phyloP scores from a whole-genome alignment of 2,888 invertebrate genomes.

The Helleia helle region DNA sequence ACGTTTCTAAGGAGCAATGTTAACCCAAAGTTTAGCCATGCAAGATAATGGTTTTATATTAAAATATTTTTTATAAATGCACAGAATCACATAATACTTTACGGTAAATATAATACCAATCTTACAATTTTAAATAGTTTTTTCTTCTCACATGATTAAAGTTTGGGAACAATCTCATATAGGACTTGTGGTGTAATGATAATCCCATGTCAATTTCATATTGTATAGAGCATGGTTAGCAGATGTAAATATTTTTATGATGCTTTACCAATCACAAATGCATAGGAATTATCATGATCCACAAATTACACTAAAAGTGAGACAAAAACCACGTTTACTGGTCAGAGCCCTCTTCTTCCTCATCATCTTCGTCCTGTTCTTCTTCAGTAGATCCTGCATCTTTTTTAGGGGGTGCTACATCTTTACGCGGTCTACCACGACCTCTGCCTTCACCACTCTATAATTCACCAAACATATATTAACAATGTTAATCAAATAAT shows the following conservation, averaged over 20 bases:
- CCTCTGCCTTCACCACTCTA: slow-evolving; percentile 59
- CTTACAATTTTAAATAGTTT: slow-evolving; percentile 31
- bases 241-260: slow-evolving; percentile 29
- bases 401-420: slow-evolving; percentile 62
- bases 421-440: slow-evolving; percentile 65
- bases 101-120: slow-evolving; percentile 29
- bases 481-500: too few relatives aligned
- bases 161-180: slow-evolving; percentile 49
- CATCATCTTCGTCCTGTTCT: slow-evolving; percentile 66
- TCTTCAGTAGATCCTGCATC: slow-evolving; percentile 65
- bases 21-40: slow-evolving; percentile 56
- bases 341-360: slow-evolving; percentile 68
- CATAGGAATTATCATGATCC: slow-evolving; percentile 52
- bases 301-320: slow-evolving; percentile 64
- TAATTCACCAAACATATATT: too few relatives aligned
- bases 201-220: slow-evolving; percentile 39
- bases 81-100: slow-evolving; percentile 36
- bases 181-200: slow-evolving; percentile 59
- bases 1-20: slow-evolving; percentile 66
- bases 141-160: slow-evolving; percentile 51
- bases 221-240: slow-evolving; percentile 16
- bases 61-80: slow-evolving; percentile 48
- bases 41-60: slow-evolving; percentile 29
- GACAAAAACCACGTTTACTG: slow-evolving; percentile 55
- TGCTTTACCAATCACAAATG: slow-evolving; percentile 26